Percentiles rank a stretch among this genome's conserved stretches.
phyloP scores from a whole-genome alignment of 64 coral and sea anemone genomes.

The Cladopsammia gracilis region DNA sequence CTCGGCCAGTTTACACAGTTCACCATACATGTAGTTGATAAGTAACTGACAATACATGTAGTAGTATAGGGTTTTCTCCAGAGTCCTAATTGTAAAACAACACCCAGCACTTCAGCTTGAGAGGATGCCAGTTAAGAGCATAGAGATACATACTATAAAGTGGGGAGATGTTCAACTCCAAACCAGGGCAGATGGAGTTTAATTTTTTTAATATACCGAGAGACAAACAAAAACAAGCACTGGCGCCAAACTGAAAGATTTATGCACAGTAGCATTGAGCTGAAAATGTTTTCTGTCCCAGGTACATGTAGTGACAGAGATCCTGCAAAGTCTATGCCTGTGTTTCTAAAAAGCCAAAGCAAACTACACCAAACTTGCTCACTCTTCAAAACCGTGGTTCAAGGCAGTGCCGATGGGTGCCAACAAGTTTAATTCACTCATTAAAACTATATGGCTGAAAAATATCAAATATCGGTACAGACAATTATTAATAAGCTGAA shows the following conservation, averaged over 20 bases:
- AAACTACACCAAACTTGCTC: neutral
- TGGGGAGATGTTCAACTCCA: no score
- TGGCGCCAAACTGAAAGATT: neutral
- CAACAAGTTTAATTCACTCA: conserved; percentile 38
- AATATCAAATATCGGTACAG: no score
- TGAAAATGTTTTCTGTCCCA: conserved; percentile 55
- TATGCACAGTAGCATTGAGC: neutral
- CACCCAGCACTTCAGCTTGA: conserved; percentile 35
- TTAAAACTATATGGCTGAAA: conserved; percentile 60
- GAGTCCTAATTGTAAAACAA: conserved; percentile 59
- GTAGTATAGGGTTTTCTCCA: no score
- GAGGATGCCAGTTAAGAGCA: conserved; percentile 57
- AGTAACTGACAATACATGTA: no score
- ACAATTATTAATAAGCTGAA: no score
- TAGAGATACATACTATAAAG: no score
- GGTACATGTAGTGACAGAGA: conserved; percentile 59
- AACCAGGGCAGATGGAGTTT: conserved; percentile 4
- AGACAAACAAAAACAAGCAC: conserved; percentile 26
- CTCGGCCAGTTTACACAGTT: no score
- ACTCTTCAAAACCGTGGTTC: conserved; percentile 47
- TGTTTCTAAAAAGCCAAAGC: conserved; percentile 5
- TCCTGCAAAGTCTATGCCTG: neutral
- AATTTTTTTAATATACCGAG: conserved; percentile 52
- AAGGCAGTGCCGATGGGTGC: neutral
- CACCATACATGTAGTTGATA: no score